Conservation (phyloP, 2,797 vertebrate genomes). For the Esox masquinongy region DNA sequence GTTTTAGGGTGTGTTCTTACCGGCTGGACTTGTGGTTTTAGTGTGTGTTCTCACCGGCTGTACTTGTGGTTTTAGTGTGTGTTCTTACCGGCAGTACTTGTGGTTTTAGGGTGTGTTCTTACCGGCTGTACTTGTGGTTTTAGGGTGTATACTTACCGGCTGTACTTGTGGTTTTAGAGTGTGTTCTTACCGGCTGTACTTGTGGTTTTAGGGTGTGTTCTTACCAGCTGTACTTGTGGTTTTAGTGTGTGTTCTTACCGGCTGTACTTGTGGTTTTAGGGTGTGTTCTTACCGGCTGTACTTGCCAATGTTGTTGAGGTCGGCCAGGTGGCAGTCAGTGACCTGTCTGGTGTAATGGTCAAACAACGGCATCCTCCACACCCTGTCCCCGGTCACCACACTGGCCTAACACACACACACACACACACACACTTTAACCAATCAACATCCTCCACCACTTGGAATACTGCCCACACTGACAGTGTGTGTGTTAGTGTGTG, state of each 20-base stretch:
- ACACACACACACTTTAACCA: constrained; percentile 12
- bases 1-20: no score
- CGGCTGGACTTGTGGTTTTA: no score
- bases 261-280: not conserved
- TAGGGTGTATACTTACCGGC: no score
- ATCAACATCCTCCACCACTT: no score
- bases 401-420: constrained; percentile 80
- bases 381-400: constrained; percentile 90
- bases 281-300: constrained; percentile 74
- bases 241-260: not conserved
- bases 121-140: no score
- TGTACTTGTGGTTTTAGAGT: no score
- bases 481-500: not conserved
- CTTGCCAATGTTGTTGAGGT: constrained; percentile 92
- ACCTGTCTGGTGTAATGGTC: constrained; percentile 93
- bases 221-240: not conserved
- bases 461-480: not conserved
- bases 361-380: constrained; percentile 98
- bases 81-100: no score
- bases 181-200: no score
- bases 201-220: not conserved
- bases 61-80: no score
- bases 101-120: no score
- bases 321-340: constrained; percentile 88
- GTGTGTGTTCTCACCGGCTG: constrained; percentile 21